Evolutionary conservation across 1,140 invertebrate genomes (phyloP).

Genomic region (Penaeus chinensis): DNA sequence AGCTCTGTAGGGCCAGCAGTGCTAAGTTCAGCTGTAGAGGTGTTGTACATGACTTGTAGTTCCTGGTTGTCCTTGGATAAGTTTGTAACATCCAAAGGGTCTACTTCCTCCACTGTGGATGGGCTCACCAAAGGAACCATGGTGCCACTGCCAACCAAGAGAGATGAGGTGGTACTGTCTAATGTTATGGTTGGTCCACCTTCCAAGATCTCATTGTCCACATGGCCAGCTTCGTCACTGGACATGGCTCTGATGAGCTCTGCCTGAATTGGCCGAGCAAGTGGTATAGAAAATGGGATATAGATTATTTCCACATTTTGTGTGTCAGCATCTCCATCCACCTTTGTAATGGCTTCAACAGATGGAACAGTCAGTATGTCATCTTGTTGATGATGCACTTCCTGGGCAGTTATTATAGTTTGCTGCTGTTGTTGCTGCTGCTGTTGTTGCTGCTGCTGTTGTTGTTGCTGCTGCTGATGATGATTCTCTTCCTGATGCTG

Average conservation of each 20-base stretch:
- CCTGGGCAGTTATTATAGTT: not conserved
- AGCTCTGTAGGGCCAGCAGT: not conserved
- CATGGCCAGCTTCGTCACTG: constrained; percentile 19
- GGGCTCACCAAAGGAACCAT: constrained; percentile 42
- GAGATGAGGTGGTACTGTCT: constrained; percentile 41
- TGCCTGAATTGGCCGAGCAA: constrained; percentile 47
- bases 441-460: not conserved
- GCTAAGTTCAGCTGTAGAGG: not conserved
- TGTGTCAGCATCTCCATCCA: constrained; percentile 31
- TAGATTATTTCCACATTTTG: constrained; percentile 55
- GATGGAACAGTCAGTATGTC: constrained; percentile 23
- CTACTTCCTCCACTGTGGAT: constrained; percentile 12
- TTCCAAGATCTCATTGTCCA: constrained; percentile 40
- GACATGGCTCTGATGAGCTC: constrained; percentile 48
- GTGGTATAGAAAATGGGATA: constrained; percentile 43
- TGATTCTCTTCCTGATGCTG: not conserved
- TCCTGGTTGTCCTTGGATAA: constrained; percentile 21
- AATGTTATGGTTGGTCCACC: constrained; percentile 45
- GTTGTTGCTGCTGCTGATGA: not conserved
- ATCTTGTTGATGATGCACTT: not conserved
- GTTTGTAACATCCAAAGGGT: not conserved
- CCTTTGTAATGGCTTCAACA: constrained; percentile 18
- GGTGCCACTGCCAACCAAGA: constrained; percentile 36
- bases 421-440: not conserved
- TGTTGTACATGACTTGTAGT: constrained; percentile 39